Evolutionary conservation across 2,113 vertebrate species (phyloP).

Genomic region (Lepisosteus oculatus): DNA sequence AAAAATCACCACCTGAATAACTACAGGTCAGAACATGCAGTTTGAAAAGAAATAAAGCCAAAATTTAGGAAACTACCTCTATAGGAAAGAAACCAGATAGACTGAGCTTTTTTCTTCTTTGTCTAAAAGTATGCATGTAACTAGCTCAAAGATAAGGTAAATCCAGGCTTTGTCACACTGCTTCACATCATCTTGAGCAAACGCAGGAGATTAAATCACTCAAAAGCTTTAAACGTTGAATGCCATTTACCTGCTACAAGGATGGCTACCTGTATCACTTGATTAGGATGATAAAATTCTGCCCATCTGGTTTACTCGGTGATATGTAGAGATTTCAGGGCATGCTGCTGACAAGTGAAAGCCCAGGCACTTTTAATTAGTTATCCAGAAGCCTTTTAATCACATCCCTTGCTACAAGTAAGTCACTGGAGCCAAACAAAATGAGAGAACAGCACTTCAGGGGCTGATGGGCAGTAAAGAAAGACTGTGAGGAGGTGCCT

Average conservation of each 20-base stretch:
- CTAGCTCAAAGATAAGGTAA: no score
- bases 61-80: no score
- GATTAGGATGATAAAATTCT: slow-evolving; percentile 58
- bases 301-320: slow-evolving; percentile 40
- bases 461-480: neutral
- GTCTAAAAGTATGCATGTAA: no score
- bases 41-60: neutral
- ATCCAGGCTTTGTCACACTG: no score
- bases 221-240: neutral
- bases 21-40: slow-evolving; percentile 12
- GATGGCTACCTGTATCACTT: slow-evolving; percentile 40
- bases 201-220: no score
- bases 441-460: neutral
- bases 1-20: slow-evolving; percentile 19
- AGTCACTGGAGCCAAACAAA: neutral
- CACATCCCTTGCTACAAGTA: neutral
- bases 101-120: no score
- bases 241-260: slow-evolving; percentile 46
- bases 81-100: no score
- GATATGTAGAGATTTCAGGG: neutral
- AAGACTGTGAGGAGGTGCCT: no score
- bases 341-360: slow-evolving; percentile 18
- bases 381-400: neutral
- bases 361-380: no score
- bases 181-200: no score